phyloP scores from a whole-genome alignment of 2,888 invertebrate genomes.

The Agrotis ipsilon region DNA sequence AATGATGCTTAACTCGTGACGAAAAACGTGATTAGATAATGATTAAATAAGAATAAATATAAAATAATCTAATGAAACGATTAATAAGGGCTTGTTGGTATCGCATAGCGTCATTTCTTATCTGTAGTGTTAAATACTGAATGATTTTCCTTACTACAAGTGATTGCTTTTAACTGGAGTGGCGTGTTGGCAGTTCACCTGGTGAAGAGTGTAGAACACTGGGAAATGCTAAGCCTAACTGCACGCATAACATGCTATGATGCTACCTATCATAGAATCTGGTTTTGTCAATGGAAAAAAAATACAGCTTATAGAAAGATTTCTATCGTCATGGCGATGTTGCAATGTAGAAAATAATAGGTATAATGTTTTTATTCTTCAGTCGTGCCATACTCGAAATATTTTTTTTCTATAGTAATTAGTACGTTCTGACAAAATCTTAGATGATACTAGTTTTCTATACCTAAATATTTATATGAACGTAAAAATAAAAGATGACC shows the following conservation, averaged over 20 bases:
- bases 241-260: no score
- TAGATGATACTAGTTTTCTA: not conserved
- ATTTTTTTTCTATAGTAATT: no score
- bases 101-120: conserved; percentile 24
- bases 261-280: no score
- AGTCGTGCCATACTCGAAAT: no score
- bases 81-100: conserved; percentile 21
- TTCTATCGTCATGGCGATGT: no score
- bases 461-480: not conserved
- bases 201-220: not conserved
- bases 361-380: no score
- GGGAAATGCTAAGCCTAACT: not conserved
- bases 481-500: conserved; percentile 26
- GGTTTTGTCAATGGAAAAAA: no score
- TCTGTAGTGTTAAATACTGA: conserved; percentile 2
- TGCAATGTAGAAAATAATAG: no score
- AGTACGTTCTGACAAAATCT: not conserved
- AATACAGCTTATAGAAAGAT: no score
- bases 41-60: conserved; percentile 26
- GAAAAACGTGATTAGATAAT: conserved; percentile 40
- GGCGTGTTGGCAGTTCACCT: not conserved
- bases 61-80: conserved; percentile 47
- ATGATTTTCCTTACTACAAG: conserved; percentile 1
- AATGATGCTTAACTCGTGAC: conserved; percentile 5
- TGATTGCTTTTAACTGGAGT: conserved; percentile 7